These are phyloP conservation scores for Thalassoma bifasciatum DNA, from an alignment of 2,113 vertebrate genomes.

Conservation along the genomic window DNA sequence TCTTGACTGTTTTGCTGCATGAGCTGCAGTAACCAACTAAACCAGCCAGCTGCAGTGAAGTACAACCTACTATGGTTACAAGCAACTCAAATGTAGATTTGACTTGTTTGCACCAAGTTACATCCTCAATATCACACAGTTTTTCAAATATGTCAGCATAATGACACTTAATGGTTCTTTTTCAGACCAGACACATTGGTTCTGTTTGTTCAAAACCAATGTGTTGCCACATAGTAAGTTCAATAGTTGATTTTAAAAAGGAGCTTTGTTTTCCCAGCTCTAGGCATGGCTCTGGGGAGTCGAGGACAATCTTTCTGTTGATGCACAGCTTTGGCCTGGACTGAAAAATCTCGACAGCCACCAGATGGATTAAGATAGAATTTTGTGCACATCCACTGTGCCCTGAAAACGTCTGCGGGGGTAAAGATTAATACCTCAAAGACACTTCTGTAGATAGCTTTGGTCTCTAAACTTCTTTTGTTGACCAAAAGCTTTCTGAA, in stretches of 20 bases:
- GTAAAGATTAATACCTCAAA: neutral
- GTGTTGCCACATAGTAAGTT: neutral
- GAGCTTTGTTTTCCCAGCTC: neutral
- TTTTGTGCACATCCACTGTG: neutral
- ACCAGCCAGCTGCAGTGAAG: too few species aligned
- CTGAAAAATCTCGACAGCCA: neutral
- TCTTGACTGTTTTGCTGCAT: too few species aligned
- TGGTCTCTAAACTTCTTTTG: neutral
- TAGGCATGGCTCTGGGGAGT: neutral
- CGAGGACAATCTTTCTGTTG: neutral
- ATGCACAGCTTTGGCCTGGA: neutral
- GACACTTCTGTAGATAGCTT: neutral
- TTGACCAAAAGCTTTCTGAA: neutral
- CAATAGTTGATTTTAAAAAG: neutral
- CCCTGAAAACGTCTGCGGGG: neutral
- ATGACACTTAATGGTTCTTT: neutral
- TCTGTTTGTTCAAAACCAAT: neutral
- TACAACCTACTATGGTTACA: too few species aligned
- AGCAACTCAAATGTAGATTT: too few species aligned
- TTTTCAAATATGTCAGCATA: neutral
- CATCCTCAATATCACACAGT: neutral
- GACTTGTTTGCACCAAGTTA: too few species aligned
- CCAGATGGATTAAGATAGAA: neutral
- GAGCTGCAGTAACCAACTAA: too few species aligned
- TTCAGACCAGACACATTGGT: too few species aligned